phyloP scores from a whole-genome alignment of 2,113 vertebrate species.

The Chloropsis cyanopogon region DNA sequence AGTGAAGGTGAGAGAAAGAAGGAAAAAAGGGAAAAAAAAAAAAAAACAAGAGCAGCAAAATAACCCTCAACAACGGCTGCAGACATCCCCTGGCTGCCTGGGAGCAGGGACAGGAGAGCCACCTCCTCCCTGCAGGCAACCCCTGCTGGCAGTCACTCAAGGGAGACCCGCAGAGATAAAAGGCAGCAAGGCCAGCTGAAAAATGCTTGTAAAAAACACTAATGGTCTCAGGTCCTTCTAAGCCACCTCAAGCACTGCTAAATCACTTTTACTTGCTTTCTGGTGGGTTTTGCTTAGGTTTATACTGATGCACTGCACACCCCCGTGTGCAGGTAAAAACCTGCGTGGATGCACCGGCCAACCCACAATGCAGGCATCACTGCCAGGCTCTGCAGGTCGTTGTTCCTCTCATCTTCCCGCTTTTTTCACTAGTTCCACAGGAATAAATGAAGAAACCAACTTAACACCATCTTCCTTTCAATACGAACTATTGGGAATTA shows the following conservation, averaged over 20 bases:
- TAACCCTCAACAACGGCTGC: neutral
- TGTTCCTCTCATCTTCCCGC: neutral
- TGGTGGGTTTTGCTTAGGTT: conserved; percentile 42
- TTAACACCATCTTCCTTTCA: neutral
- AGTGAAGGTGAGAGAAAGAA: neutral
- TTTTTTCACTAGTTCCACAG: neutral
- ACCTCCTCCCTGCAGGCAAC: neutral
- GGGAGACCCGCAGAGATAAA: conserved; percentile 36
- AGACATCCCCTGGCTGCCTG: neutral
- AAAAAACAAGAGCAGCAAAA: neutral
- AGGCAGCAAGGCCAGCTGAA: neutral
- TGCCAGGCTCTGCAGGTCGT: neutral
- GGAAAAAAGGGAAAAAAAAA: neutral
- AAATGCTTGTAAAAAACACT: conserved; percentile 31
- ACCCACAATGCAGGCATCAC: neutral
- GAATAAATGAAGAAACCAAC: neutral
- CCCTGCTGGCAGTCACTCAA: neutral
- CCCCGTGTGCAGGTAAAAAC: neutral
- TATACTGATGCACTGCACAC: neutral
- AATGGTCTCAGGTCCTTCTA: conserved; percentile 7
- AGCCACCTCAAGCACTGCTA: conserved; percentile 3
- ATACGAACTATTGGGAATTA: neutral
- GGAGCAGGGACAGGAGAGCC: neutral
- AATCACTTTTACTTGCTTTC: conserved; percentile 46
- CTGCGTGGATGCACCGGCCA: fast-evolving